Percentiles rank a stretch among this genome's conserved stretches.
Conservation (phyloP, 1,140 invertebrate species). For the Choristoneura fumiferana region DNA sequence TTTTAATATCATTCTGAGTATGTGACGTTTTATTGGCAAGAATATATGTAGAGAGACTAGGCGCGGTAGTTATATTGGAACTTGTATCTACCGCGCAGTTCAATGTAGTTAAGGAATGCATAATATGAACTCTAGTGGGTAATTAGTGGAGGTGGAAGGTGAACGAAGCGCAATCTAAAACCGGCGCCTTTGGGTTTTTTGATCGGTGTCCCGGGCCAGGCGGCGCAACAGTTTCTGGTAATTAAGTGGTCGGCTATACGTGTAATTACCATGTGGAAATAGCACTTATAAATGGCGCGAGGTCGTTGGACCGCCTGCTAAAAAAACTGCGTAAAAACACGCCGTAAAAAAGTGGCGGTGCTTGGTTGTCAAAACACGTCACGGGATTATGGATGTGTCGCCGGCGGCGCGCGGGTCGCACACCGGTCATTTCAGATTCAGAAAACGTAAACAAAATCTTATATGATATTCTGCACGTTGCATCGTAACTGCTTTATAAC, state of each 20-base stretch:
- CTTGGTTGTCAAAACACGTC: slow-evolving; percentile 68
- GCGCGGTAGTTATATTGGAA: not conserved
- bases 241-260: slow-evolving; percentile 69
- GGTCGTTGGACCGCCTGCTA: slow-evolving; percentile 47
- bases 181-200: slow-evolving; percentile 58
- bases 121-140: slow-evolving; percentile 34
- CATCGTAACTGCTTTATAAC: not conserved
- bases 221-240: slow-evolving; percentile 63
- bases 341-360: slow-evolving; percentile 48
- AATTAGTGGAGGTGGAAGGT: slow-evolving; percentile 48
- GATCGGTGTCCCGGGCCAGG: slow-evolving; percentile 41
- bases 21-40: slow-evolving; percentile 62
- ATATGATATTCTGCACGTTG: slow-evolving; percentile 1
- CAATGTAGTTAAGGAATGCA: slow-evolving; percentile 31
- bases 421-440: slow-evolving; percentile 2
- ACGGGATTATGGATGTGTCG: slow-evolving; percentile 72
- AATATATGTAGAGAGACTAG: slow-evolving; percentile 54
- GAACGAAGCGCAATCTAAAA: slow-evolving; percentile 56
- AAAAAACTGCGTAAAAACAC: slow-evolving; percentile 56
- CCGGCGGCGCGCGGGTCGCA: slow-evolving; percentile 37
- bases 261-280: slow-evolving; percentile 68
- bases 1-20: slow-evolving; percentile 41
- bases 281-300: slow-evolving; percentile 42
- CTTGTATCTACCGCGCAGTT: slow-evolving; percentile 24
- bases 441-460: not conserved